phyloP scores from a whole-genome alignment of 2,113 vertebrate species.

The Ceyx melanurus region DNA sequence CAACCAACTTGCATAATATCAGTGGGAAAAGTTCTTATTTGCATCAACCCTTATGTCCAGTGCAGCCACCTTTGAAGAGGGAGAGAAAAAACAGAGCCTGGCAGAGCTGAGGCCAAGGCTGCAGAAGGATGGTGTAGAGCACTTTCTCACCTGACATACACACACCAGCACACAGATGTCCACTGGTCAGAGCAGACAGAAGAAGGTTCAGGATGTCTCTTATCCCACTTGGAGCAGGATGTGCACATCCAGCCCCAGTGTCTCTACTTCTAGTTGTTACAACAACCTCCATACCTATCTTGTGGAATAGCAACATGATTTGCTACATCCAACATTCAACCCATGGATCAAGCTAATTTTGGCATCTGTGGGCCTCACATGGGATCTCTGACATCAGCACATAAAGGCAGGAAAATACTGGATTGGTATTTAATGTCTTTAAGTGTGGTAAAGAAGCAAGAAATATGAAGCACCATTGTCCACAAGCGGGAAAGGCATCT shows the following conservation, averaged over 20 bases:
- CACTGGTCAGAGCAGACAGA: neutral
- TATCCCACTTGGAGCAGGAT: neutral
- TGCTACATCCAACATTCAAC: neutral
- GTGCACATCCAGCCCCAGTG: neutral
- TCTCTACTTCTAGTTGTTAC: neutral
- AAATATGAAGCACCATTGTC: neutral
- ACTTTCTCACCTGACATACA: neutral
- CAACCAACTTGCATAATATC: neutral
- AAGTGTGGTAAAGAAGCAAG: neutral
- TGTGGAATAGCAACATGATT: neutral
- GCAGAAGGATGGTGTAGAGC: neutral
- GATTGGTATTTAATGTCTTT: neutral
- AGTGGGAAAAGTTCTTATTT: neutral
- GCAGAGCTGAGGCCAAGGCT: neutral
- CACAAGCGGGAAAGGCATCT: accelerated
- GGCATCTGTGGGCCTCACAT: neutral
- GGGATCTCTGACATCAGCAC: neutral
- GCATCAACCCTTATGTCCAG: neutral
- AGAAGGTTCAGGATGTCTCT: neutral
- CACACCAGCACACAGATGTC: neutral
- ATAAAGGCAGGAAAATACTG: neutral
- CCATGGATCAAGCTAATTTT: neutral
- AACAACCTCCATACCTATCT: accelerated
- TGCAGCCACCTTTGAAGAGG: neutral
- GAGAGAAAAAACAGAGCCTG: neutral